Conservation (phyloP, 1,140 invertebrate species). For the Rhopalosiphum padi region DNA sequence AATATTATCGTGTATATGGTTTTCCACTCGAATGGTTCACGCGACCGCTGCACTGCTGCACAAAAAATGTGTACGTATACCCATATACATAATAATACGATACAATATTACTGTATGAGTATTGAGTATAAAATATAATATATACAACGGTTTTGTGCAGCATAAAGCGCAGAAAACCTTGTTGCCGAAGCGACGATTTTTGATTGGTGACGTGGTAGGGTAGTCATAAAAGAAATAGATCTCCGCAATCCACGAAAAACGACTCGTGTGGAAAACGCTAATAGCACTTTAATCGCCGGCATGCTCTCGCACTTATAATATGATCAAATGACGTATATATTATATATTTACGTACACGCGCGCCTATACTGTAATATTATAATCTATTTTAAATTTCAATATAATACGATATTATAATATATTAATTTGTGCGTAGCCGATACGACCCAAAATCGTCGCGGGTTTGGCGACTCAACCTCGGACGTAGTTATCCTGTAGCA, state of each 20-base stretch:
- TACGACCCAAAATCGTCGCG: background rate
- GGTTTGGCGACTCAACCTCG: background rate
- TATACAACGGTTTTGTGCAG: background rate
- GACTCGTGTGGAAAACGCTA: background rate
- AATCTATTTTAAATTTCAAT: background rate
- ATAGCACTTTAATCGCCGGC: background rate
- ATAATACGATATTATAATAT: background rate
- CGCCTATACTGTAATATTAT: background rate
- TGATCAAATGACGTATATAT: background rate
- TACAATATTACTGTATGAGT: background rate
- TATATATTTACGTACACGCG: background rate
- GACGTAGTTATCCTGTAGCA: background rate
- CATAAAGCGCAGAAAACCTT: background rate
- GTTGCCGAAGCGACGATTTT: background rate
- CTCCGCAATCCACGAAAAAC: background rate
- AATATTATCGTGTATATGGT: conserved; percentile 23
- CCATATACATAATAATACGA: background rate
- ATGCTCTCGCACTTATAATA: background rate
- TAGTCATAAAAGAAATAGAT: background rate
- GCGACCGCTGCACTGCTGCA: background rate
- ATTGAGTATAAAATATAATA: background rate
- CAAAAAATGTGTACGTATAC: background rate
- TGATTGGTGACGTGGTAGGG: background rate
- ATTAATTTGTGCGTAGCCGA: background rate
- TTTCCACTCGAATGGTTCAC: conserved; percentile 11